Percentiles rank a stretch among this genome's conserved stretches.
phyloP scores from a whole-genome alignment of 2,113 vertebrate species.

The Urocitellus parryii region DNA sequence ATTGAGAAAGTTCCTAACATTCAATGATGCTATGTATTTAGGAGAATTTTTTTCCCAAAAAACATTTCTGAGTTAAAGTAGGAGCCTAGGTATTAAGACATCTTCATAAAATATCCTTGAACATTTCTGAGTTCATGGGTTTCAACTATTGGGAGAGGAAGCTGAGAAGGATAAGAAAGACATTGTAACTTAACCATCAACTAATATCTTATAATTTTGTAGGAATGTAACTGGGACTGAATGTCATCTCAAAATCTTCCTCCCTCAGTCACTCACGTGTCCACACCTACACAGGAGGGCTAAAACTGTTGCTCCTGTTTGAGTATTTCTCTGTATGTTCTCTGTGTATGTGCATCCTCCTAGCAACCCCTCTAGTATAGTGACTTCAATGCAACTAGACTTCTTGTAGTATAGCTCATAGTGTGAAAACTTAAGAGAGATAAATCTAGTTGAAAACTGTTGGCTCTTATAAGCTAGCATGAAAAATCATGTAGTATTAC shows the following conservation, averaged over 20 bases:
- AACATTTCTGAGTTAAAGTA: too few species aligned
- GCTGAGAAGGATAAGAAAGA: neutral
- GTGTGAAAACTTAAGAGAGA: neutral
- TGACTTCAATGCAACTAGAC: neutral
- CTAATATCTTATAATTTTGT: neutral
- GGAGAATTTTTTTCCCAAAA: too few species aligned
- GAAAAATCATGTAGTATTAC: neutral
- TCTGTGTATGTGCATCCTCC: too few species aligned
- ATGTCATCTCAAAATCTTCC: neutral
- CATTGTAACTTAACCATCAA: neutral
- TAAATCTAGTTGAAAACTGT: neutral
- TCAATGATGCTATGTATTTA: neutral
- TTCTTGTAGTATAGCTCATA: neutral
- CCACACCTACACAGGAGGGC: neutral
- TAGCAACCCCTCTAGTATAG: neutral
- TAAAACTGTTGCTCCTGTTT: neutral
- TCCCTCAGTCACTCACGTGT: too few species aligned
- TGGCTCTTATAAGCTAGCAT: neutral
- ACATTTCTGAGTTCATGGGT: neutral
- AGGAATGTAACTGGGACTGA: neutral
- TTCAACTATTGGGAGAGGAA: neutral
- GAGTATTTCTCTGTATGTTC: neutral
- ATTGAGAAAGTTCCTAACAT: neutral
- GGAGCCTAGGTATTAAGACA: neutral
- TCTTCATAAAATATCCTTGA: neutral